Evolutionary conservation across 2,113 vertebrate species (phyloP), one percentile per base, ranked within the genome.

Genomic region (Probosciger aterrimus): DNA sequence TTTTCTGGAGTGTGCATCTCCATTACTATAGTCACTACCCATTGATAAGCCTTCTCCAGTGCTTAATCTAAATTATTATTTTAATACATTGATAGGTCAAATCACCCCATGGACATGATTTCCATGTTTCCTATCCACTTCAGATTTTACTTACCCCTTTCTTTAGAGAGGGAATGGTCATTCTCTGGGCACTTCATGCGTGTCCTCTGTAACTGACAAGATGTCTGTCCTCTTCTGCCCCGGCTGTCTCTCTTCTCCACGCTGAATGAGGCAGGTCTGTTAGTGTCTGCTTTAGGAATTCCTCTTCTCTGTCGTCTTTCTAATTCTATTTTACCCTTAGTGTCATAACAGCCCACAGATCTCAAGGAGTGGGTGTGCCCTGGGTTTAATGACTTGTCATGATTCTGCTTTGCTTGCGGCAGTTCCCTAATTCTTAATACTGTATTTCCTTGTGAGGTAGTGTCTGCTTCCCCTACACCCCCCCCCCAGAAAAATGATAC

Each of bases 381-480:
- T 75, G 60, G 46, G 25, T 91, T 81, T 92, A 86, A 78, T 83
- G 73, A 71, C 43, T 95, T 96, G 73, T 81, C 94, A 93, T 86
- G 60, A 88, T 92, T 95, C 57, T 68, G 39, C 80, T 93, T 86
- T 70, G 35, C 76, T 92, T 91, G 55, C 20, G n/a, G 76, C 82
- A 75, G 27, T 84, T 96, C 39, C 33, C 81, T 86, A 69, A 78
- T 86, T 92, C 53, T 93, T 86, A 80, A 57, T 94, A 47, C 41
- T 70, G 16, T 69, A 22, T 90, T 88, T 92, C 28, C 35, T 86
- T 78, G 44, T 49, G 75, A 73, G 19, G 11, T 52, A 57, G 30
- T 3, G 9, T 65, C 67, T 80, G 25, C 15, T 11, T 41, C 57
- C 41, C 82, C 77, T 16, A 15, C 8, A 2, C 3, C 4, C 11